Base-by-base conservation (phyloP, 2,888 invertebrate species). In the Chrysotoxum bicinctum region DNA sequence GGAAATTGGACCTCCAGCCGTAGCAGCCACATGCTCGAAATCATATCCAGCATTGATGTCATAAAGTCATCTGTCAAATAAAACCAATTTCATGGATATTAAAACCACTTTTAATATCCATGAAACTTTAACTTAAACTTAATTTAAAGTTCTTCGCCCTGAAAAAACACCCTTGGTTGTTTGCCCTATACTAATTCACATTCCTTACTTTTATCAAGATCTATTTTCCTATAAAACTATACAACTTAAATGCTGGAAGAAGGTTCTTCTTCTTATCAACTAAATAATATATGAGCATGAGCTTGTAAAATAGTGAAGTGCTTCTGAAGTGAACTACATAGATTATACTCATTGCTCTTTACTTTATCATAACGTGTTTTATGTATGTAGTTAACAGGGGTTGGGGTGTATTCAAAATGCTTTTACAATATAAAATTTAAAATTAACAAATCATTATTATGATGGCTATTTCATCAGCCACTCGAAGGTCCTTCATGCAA, bases 401-500 rank as follows among this genome's bases (percentile, higher is more conserved):
- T 26, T 2, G 14, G 7, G 6, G 3, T 12, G 21, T 40, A 23
- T 43, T 26, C 2, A 10, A 60, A 60, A 43, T 10, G 40, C 23
- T 10, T 16, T 6, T 26, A 2, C 21, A 21, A 60, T 12, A 23
- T 4, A 30, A 52, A 6, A 48, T 16, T 2, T 2, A 48, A 23
- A 48, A 21, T 7, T 0, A 48, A 21, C 21, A 21, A 0, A 4
- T 48, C 23, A 10, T 45, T 19, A 21, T n/a, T 8, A 26, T 54
- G 12, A 12, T 35, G 19, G 12, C 12, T 19, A 35, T 56, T 19
- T 21, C 7, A 21, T 12, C 21, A 58, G 3, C 14, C 21, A 16
- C 23, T 50, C 7, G 3, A n/a, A n/a, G n/a, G n/a, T 14, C 43
- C 80, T 30, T 23, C 35, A 75, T 64, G 74, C 74, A 74, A 60